Base-by-base conservation (phyloP, 2,797 vertebrate species). In the Pseudotriccus pelzelni region DNA sequence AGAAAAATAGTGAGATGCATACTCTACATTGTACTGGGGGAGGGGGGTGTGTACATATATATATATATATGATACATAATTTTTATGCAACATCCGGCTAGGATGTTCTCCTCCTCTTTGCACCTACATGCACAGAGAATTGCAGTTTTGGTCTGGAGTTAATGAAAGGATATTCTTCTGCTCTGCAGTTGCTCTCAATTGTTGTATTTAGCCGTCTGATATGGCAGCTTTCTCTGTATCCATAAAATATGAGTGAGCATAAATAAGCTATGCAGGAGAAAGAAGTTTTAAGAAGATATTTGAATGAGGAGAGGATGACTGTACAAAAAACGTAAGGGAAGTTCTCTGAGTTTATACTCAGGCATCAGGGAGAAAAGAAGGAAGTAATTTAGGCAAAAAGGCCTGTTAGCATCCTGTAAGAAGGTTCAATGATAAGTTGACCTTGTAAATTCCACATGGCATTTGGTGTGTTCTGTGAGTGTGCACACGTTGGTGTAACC, bases 201-300 rank as follows among this genome's bases (percentile, higher is more conserved):
- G 66, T 80, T 90, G 39, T 34, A 28, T 75, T 94, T 94, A 75
- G 72, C 55, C 17, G 20, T 81, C 39, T 84, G 50, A 80, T 75
- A 50, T 13, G 32, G 25, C 58, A 93, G 36, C 50, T 92, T 81
- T 86, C 86, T 79, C 50, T 50, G 12, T 70, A 81, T 73, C 76
- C 60, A 78, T 92, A 78, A 91, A 86, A 91, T 89, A 87, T 79
- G 87, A 91, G 73, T 25, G 1, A 78, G 55, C 69, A 58, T 93
- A 69, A 92, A 76, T 76, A 90, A 93, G 25, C 15, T 84, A 12
- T 36, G 53, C 21, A 86, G 75, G 73, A 87, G 53, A 89, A 93
- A 63, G 44, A 36, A 89, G 59, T 90, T 96, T 91, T 93, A 95
- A 92, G 90, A 78, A 87, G 70, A 64, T 50, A 76, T 58, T 94